Conservation (phyloP, 2,888 invertebrate genomes). For the Tenthredo notha region DNA sequence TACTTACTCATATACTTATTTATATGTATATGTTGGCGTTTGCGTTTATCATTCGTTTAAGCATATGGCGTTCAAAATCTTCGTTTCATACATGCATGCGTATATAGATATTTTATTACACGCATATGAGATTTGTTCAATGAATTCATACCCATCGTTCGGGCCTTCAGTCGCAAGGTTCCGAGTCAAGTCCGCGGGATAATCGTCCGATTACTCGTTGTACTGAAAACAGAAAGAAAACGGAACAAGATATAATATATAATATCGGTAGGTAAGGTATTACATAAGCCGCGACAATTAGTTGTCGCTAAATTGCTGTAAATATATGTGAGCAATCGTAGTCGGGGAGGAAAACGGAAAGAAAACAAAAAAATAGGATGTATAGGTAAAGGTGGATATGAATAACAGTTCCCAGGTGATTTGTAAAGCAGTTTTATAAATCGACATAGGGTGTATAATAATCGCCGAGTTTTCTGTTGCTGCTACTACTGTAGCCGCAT, state of each 20-base stretch:
- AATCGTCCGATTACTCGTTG: background rate
- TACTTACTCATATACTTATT: background rate
- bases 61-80: background rate
- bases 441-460: background rate
- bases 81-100: background rate
- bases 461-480: slow-evolving; percentile 1
- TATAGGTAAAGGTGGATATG: background rate
- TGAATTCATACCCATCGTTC: background rate
- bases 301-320: background rate
- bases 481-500: background rate
- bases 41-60: background rate
- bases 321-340: background rate
- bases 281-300: background rate
- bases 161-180: background rate
- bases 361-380: background rate
- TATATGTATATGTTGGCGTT: background rate
- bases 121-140: background rate
- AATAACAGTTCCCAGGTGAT: background rate
- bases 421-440: background rate
- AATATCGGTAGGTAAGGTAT: background rate
- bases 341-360: background rate
- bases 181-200: background rate
- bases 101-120: background rate
- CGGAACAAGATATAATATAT: background rate
- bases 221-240: background rate